Conservation (phyloP, 2,113 vertebrate species). For the Misgurnus anguillicaudatus region DNA sequence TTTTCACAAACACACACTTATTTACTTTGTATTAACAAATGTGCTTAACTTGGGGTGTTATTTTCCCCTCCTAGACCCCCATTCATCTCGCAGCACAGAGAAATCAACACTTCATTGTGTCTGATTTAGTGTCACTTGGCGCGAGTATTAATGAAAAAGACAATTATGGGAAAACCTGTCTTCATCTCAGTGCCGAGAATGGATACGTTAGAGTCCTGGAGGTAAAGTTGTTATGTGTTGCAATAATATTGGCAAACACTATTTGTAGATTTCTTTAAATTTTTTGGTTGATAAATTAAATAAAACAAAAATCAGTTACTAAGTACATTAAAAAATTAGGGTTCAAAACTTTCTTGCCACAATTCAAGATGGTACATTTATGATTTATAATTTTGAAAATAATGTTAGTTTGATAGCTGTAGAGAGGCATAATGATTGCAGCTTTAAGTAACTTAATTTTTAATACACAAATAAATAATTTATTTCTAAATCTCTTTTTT, state of each 20-base stretch:
- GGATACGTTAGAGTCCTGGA: slow-evolving; percentile 81
- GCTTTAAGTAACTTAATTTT: too few relatives aligned
- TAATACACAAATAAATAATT: too few relatives aligned
- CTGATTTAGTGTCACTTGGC: slow-evolving; percentile 79
- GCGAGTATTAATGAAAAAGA: slow-evolving; percentile 77
- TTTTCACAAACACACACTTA: not conserved
- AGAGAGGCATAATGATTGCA: too few relatives aligned
- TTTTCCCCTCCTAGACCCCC: slow-evolving; percentile 72
- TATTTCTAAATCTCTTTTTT: not conserved
- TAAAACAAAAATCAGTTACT: too few relatives aligned
- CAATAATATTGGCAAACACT: not conserved
- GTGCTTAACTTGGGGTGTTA: not conserved
- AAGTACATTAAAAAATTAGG: too few relatives aligned
- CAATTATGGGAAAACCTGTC: slow-evolving; percentile 74
- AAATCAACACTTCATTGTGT: slow-evolving; percentile 84
- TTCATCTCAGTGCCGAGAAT: slow-evolving; percentile 81
- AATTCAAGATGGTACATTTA: too few relatives aligned
- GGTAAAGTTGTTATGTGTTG: slow-evolving; percentile 59
- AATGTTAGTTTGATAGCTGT: too few relatives aligned
- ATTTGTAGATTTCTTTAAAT: not conserved
- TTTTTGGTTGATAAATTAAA: too few relatives aligned
- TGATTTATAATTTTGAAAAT: too few relatives aligned
- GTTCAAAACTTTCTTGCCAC: too few relatives aligned
- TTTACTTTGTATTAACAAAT: not conserved
- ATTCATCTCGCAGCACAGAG: slow-evolving; percentile 81